These are phyloP conservation scores for Athalia rosae DNA, from an alignment of 2,888 invertebrate species.

Conservation along the genomic window DNA sequence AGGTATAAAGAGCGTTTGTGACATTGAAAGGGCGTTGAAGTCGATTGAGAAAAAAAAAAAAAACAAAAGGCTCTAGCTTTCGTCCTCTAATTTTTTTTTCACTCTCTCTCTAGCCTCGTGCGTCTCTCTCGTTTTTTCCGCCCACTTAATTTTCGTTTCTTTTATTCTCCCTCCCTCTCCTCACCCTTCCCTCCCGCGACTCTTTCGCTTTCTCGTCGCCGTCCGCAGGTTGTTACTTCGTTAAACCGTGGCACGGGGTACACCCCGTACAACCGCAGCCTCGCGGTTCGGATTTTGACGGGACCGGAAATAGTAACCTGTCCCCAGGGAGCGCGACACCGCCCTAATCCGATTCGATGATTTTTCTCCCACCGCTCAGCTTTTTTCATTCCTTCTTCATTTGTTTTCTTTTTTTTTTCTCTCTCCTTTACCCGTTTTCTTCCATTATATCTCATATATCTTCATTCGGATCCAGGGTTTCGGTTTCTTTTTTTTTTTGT, in stretches of 20 bases:
- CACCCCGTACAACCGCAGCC: too few species aligned
- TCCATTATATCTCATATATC: neutral
- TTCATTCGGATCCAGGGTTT: neutral
- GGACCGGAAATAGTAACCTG: constrained; percentile 39
- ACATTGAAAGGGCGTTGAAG: constrained; percentile 44
- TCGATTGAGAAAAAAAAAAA: constrained; percentile 37
- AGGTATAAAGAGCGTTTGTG: neutral
- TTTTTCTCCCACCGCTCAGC: constrained; percentile 8
- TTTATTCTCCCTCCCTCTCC: neutral
- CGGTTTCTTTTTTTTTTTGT: neutral
- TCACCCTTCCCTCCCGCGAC: neutral
- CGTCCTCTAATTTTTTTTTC: too few species aligned
- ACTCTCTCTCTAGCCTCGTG: too few species aligned
- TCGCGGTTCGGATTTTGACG: constrained; percentile 28
- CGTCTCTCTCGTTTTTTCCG: neutral
- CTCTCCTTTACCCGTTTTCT: neutral
- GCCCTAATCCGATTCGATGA: constrained; percentile 37
- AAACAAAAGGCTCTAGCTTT: too few species aligned
- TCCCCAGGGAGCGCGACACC: constrained; percentile 32
- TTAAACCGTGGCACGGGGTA: neutral
- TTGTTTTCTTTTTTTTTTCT: constrained; percentile 1
- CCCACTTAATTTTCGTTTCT: constrained; percentile 2
- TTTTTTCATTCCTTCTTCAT: constrained; percentile 2
- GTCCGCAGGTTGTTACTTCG: neutral
- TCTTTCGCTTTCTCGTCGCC: neutral